Evolutionary conservation across 2,113 vertebrate species (phyloP).

Genomic region (Barnardius zonarius): DNA sequence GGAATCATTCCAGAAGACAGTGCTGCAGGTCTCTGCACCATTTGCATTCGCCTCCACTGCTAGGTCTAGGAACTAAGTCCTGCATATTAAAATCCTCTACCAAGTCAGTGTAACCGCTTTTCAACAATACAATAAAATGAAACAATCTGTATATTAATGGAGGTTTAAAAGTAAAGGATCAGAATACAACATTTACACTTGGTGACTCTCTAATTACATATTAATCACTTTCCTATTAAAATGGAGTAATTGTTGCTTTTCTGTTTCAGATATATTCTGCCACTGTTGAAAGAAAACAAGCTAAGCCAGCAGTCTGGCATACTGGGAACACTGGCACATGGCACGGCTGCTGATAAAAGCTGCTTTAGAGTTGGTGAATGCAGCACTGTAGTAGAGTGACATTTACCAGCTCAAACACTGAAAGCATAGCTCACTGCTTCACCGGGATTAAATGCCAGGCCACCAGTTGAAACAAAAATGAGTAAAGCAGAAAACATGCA

Average conservation of each 20-base stretch:
- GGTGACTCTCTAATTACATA: not conserved
- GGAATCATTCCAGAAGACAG: not conserved
- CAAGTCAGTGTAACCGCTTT: not conserved
- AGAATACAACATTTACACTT: not conserved
- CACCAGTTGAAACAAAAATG: not conserved
- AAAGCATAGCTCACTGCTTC: conserved; percentile 49
- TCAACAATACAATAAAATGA: not conserved
- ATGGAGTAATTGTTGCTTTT: not conserved
- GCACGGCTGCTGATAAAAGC: conserved; percentile 63
- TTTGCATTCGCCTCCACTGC: not conserved
- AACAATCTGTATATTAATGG: not conserved
- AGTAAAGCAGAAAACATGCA: conserved; percentile 17
- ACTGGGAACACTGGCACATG: conserved; percentile 41
- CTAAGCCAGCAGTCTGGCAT: conserved; percentile 10
- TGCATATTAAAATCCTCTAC: not conserved
- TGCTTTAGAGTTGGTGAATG: conserved; percentile 63
- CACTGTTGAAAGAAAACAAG: conserved; percentile 21
- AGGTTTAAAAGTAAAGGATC: not conserved
- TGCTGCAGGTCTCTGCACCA: not conserved
- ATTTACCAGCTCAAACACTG: conserved; percentile 68
- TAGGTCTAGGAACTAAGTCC: not conserved
- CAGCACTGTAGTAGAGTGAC: conserved; percentile 67
- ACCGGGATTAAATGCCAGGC: conserved; percentile 67
- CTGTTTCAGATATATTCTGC: conserved; percentile 4
- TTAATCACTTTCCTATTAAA: not conserved